phyloP scores from a whole-genome alignment of 2,888 invertebrate species.

The Ochlodes sylvanus region DNA sequence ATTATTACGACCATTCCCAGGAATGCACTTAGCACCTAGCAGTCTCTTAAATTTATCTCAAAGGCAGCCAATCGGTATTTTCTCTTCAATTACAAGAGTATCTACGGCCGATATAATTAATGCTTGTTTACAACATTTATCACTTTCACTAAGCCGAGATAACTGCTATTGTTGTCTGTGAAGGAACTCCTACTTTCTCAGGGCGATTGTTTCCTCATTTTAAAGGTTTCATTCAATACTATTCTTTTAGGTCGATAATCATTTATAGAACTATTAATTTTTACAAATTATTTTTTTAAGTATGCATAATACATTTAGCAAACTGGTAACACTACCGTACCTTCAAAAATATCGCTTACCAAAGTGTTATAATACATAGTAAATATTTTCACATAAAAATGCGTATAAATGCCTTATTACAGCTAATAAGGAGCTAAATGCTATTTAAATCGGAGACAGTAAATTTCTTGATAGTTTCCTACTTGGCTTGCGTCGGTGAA shows the following conservation, averaged over 20 bases:
- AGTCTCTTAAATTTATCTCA: slow-evolving; percentile 34
- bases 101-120: slow-evolving; percentile 38
- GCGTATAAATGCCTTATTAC: no score
- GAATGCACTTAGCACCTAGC: slow-evolving; percentile 36
- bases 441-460: no score
- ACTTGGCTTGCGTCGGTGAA: no score
- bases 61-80: slow-evolving; percentile 33
- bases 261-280: no score
- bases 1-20: slow-evolving; percentile 27
- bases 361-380: no score
- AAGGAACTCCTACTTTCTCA: slow-evolving; percentile 36
- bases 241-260: neutral
- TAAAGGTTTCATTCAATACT: slow-evolving; percentile 19
- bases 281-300: no score
- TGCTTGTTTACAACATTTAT: slow-evolving; percentile 39
- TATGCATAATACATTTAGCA: no score
- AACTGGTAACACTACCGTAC: no score
- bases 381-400: no score
- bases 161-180: slow-evolving; percentile 36
- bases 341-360: no score
- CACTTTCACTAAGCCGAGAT: slow-evolving; percentile 39
- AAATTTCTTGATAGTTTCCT: no score
- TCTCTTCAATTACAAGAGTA: slow-evolving; percentile 34
- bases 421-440: no score
- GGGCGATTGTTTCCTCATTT: slow-evolving; percentile 31